Percentiles rank a stretch among this genome's conserved stretches.
phyloP scores from a whole-genome alignment of 37 sponge, comb jelly and placozoan species.

The Bolinopsis microptera region DNA sequence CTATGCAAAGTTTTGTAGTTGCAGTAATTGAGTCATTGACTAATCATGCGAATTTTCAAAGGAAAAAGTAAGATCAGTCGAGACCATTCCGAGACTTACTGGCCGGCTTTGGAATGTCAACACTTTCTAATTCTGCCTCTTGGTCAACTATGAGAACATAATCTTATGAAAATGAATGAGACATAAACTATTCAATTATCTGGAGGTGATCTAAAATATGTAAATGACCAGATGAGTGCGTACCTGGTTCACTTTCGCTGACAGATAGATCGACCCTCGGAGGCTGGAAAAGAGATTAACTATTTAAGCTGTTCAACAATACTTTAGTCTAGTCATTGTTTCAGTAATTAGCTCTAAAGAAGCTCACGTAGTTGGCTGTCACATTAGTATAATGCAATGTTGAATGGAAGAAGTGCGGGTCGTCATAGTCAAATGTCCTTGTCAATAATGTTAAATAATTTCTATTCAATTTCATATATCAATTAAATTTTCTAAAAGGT shows the following conservation, averaged over 20 bases:
- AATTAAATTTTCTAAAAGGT: too few relatives aligned
- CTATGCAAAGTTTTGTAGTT: too few relatives aligned
- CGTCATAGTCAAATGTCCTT: too few relatives aligned
- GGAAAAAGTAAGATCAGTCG: background rate
- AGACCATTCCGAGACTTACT: background rate
- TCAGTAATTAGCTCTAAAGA: background rate
- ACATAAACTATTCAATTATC: background rate
- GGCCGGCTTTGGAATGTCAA: background rate
- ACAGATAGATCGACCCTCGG: background rate
- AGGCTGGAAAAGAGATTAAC: background rate
- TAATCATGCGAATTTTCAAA: background rate
- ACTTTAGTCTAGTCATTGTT: background rate
- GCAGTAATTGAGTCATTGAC: too few relatives aligned
- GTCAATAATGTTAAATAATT: too few relatives aligned
- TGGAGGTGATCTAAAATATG: background rate
- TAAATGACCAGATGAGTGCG: background rate
- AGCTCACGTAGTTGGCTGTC: background rate
- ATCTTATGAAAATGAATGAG: background rate
- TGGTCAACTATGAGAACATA: background rate
- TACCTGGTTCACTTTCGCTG: background rate
- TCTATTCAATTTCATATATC: too few relatives aligned
- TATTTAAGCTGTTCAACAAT: background rate
- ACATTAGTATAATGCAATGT: too few relatives aligned
- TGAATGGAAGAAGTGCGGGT: too few relatives aligned
- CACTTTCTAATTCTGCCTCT: background rate